Evolutionary conservation across 2,797 vertebrate genomes (phyloP).

Genomic region (Pipistrellus pipistrellus): DNA sequence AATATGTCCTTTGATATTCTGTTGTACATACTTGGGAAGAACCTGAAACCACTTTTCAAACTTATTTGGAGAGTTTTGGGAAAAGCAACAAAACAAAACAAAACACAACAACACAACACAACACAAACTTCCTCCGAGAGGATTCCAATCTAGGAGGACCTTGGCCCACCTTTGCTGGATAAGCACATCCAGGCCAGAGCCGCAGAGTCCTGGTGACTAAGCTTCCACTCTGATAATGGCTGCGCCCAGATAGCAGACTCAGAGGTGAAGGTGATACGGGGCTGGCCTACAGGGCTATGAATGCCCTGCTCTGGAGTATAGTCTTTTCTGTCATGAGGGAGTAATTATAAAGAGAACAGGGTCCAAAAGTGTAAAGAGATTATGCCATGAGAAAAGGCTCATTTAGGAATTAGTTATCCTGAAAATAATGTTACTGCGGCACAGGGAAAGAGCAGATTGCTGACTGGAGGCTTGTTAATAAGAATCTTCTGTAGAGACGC

Average conservation of each 20-base stretch:
- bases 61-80: background rate
- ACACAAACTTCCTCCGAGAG: background rate
- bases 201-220: background rate
- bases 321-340: background rate
- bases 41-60: background rate
- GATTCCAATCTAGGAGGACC: background rate
- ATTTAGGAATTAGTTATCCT: conserved; percentile 67
- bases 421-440: background rate
- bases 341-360: background rate
- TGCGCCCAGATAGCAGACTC: background rate
- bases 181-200: background rate
- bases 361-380: conserved; percentile 30
- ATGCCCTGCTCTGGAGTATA: background rate
- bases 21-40: background rate
- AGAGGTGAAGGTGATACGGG: background rate
- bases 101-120: too few relatives aligned
- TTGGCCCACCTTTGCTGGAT: background rate
- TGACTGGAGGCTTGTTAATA: conserved; percentile 72
- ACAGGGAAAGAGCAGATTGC: conserved; percentile 20
- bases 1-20: background rate
- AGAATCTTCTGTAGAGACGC: conserved; percentile 69
- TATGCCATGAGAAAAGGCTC: background rate
- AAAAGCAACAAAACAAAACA: background rate
- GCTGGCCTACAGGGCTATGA: background rate
- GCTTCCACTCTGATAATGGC: background rate